These are phyloP conservation scores for Tamandua tetradactyla DNA, from an alignment of 2,797 vertebrate genomes.

Conservation along the genomic window DNA sequence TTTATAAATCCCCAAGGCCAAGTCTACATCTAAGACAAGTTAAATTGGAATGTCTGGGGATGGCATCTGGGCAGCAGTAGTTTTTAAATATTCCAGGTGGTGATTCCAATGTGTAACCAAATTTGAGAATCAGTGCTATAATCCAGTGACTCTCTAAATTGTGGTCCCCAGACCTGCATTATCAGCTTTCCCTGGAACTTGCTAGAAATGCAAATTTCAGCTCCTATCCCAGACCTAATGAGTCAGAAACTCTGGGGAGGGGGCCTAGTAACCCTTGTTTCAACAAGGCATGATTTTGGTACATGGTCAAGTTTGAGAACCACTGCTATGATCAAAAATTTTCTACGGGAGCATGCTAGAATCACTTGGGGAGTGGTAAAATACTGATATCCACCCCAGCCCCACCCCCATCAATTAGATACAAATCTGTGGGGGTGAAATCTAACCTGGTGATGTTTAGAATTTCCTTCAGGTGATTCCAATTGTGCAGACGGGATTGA, in stretches of 20 bases:
- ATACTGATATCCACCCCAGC: background rate
- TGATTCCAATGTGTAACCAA: background rate
- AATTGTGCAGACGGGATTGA: background rate
- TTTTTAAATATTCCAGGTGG: background rate
- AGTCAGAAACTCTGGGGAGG: background rate
- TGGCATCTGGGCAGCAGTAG: background rate
- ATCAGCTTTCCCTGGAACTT: background rate
- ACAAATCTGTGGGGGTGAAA: constrained; percentile 5
- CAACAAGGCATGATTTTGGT: no score
- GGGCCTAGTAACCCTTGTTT: no score
- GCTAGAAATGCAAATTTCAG: background rate
- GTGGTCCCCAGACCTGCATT: background rate
- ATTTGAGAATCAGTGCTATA: background rate
- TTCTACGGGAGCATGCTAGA: background rate
- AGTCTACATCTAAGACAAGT: background rate
- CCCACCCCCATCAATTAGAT: background rate
- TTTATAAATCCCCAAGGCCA: background rate
- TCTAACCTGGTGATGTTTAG: background rate
- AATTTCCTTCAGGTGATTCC: background rate
- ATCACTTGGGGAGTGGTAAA: background rate
- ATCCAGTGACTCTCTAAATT: background rate
- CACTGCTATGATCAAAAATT: background rate
- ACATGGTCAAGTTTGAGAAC: background rate
- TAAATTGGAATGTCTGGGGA: background rate
- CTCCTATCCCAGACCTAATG: background rate